A percentile compares a stretch with the other conserved stretches of the same genome.
phyloP scores from a whole-genome alignment of 2,113 vertebrate species.

The Mohoua ochrocephala region DNA sequence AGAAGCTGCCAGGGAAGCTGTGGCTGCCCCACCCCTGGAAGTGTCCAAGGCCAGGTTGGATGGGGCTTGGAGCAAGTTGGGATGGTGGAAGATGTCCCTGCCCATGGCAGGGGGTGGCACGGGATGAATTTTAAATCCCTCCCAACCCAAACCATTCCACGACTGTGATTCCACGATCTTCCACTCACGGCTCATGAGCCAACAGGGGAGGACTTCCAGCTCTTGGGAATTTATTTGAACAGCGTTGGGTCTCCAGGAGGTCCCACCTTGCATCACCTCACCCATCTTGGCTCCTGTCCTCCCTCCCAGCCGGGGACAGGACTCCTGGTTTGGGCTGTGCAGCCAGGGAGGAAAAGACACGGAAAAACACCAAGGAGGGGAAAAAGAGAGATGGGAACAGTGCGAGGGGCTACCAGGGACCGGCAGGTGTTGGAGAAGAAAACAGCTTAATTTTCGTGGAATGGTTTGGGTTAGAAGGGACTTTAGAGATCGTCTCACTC shows the following conservation, averaged over 20 bases:
- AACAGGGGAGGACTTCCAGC: not conserved
- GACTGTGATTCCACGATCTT: not conserved
- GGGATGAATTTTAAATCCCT: not conserved
- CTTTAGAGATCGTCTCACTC: not conserved
- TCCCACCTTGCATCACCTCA: not conserved
- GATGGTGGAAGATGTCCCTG: fast-evolving
- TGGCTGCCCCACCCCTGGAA: not conserved
- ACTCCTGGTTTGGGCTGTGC: not conserved
- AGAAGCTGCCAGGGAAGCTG: not conserved
- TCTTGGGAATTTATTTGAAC: not conserved
- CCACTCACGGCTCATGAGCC: fast-evolving
- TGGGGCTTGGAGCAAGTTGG: fast-evolving
- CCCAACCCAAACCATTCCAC: not conserved
- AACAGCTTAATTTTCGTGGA: not conserved
- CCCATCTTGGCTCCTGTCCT: not conserved
- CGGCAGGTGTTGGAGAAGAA: not conserved
- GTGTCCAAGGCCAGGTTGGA: not conserved
- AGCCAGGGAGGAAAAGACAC: not conserved
- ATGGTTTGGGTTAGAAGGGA: not conserved
- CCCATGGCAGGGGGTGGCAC: not conserved
- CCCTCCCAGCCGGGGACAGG: fast-evolving
- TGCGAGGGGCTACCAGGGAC: not conserved
- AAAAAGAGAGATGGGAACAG: not conserved
- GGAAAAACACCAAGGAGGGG: not conserved
- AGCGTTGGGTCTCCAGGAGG: fast-evolving